phyloP scores from a whole-genome alignment of 2,888 invertebrate species.

The Chloromyia formosa region DNA sequence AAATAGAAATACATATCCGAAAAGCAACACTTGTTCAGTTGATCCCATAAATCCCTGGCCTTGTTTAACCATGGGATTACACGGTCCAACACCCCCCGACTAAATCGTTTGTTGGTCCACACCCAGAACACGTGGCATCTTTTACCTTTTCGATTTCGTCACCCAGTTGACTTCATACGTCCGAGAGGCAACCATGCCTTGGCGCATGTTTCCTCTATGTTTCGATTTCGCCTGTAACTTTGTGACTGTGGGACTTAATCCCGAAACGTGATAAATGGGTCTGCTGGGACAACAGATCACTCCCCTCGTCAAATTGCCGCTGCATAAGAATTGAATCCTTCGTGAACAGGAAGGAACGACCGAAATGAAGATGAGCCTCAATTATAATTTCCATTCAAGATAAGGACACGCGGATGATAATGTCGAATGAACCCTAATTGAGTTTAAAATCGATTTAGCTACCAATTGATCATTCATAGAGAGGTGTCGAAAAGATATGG shows the following conservation, averaged over 20 bases:
- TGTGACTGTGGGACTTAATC: slow-evolving; percentile 48
- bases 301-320: slow-evolving; percentile 39
- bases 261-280: slow-evolving; percentile 62
- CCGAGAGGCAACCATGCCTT: neutral
- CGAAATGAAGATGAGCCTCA: slow-evolving; percentile 40
- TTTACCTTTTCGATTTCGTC: neutral
- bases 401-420: slow-evolving; percentile 28
- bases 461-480: slow-evolving; percentile 47
- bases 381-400: slow-evolving; percentile 31
- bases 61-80: slow-evolving; percentile 47
- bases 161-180: neutral
- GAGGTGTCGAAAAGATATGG: slow-evolving; percentile 32
- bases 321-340: slow-evolving; percentile 48
- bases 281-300: slow-evolving; percentile 58
- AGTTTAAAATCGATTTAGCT: slow-evolving; percentile 64
- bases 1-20: slow-evolving; percentile 13
- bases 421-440: slow-evolving; percentile 57
- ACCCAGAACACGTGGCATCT: slow-evolving; percentile 36
- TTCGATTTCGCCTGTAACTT: slow-evolving; percentile 36
- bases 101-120: neutral
- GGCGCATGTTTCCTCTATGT: neutral
- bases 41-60: slow-evolving; percentile 36
- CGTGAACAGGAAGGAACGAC: slow-evolving; percentile 33
- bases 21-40: slow-evolving; percentile 42
- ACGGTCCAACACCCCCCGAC: slow-evolving; percentile 36